Evolutionary conservation across 2,113 vertebrate species (phyloP).

Genomic region (Columba janthina): DNA sequence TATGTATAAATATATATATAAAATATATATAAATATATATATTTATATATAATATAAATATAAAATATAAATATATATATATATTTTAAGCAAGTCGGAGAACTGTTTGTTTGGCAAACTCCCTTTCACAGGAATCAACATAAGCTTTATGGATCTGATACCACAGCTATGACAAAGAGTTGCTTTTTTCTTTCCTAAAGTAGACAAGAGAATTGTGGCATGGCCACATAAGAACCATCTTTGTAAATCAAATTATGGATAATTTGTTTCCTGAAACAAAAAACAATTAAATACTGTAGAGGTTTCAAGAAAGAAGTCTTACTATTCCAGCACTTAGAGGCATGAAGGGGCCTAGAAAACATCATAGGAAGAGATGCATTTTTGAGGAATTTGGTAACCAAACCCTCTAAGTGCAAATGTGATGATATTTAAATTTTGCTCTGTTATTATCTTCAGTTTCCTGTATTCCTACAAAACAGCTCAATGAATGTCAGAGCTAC

Average conservation of each 20-base stretch:
- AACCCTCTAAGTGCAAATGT: not conserved
- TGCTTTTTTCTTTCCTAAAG: slow-evolving; percentile 8
- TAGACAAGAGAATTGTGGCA: not conserved
- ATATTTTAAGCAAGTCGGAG: not conserved
- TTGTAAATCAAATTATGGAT: not conserved
- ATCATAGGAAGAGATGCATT: not conserved
- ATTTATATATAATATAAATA: too few relatives aligned
- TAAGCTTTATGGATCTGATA: not conserved
- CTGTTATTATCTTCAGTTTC: not conserved
- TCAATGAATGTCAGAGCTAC: not conserved
- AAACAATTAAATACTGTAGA: not conserved
- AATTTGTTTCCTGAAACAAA: slow-evolving; percentile 39
- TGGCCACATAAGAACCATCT: not conserved
- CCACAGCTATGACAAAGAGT: not conserved
- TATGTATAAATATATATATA: too few relatives aligned
- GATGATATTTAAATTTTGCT: not conserved
- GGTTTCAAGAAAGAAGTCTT: not conserved
- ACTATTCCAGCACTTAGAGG: not conserved
- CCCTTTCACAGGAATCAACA: not conserved
- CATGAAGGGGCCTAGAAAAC: not conserved
- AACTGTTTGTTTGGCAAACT: not conserved
- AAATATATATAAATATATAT: too few relatives aligned
- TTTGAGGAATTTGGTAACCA: not conserved
- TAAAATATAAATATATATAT: too few relatives aligned
- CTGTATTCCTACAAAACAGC: not conserved